Base-by-base conservation (phyloP, 2,888 invertebrate genomes). In the Cataglyphis cursor region DNA sequence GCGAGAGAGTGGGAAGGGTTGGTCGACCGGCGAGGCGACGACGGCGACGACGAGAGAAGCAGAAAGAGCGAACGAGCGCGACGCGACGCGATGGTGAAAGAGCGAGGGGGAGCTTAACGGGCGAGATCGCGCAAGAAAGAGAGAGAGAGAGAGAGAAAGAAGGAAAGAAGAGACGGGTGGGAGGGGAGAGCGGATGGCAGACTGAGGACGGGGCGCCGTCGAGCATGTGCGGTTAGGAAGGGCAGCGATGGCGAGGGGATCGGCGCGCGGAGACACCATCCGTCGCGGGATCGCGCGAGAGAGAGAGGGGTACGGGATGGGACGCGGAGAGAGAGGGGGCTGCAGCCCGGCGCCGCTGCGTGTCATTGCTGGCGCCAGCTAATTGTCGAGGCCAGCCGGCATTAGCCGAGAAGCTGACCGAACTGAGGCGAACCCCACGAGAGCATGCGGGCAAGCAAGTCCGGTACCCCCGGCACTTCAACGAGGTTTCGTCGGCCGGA, bases 351-450 rank as follows among this genome's bases (percentile, higher is more conserved):
- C 93, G 93, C 93, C 93, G 92, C 93, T 93, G 92, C 93, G 93
- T 93, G 93, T 93, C 94, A 93, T 92, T 93, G 93, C 93, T 93
- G 93, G 93, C 93, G 94, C 93, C 94, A 93, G 93, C 94, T 94
- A 94, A 93, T 94, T 94, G 93, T 93, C 93, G 93, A 93, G 93
- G 93, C 93, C 93, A 93, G 93, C 92, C 93, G 92, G 93, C 92
- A 92, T 92, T 90, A 92, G 88, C 92, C 92, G 92, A 91, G 89
- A 89, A 89, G 88, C 90, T 90, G 89, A 91, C 91, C 92, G 92
- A 92, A 89, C 91, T 88, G 85, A 90, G 84, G 88, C 91, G 91
- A 92, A 83, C 84, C 86, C 81, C 84, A 73, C 66, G 65, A 78
- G 72, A 62, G 73, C 62, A 51, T 15, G 65, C 54, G 41, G 51